phyloP scores from a whole-genome alignment of 1,140 invertebrate species.

The Drosophila jambulina region DNA sequence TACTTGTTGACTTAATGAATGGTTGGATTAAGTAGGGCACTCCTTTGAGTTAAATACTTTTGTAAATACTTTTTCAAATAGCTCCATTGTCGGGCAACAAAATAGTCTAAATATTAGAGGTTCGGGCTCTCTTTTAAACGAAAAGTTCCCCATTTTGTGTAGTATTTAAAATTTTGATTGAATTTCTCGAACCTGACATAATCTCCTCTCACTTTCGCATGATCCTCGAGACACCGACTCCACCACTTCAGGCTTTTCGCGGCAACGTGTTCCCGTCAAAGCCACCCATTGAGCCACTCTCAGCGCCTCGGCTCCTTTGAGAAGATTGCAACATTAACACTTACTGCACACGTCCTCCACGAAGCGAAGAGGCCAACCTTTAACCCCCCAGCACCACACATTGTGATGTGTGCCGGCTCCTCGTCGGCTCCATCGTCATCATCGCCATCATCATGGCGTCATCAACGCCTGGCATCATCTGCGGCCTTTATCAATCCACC shows the following conservation, averaged over 20 bases:
- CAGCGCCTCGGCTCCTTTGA: conserved; percentile 16
- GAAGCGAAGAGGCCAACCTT: conserved; percentile 30
- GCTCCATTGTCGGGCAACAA: not conserved
- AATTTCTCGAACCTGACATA: conserved; percentile 2
- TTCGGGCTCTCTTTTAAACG: not conserved
- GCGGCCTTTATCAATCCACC: conserved; percentile 72
- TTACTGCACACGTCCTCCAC: conserved; percentile 45
- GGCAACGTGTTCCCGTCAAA: conserved; percentile 8
- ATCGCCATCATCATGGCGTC: conserved; percentile 46
- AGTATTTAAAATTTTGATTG: no score
- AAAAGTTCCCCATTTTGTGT: not conserved
- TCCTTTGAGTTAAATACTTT: conserved; percentile 9
- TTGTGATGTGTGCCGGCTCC: conserved; percentile 43
- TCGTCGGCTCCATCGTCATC: conserved; percentile 27
- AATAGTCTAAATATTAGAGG: not conserved
- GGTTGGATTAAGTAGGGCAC: conserved; percentile 2
- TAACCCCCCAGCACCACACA: conserved; percentile 42
- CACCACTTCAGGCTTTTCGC: conserved; percentile 2
- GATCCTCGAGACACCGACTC: not conserved
- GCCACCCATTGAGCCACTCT: conserved; percentile 41
- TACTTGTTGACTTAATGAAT: conserved; percentile 17
- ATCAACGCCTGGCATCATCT: conserved; percentile 67
- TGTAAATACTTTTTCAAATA: not conserved
- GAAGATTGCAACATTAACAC: conserved; percentile 53
- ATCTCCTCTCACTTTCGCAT: conserved; percentile 30